Conservation (phyloP, 2,113 vertebrate genomes). For the crab-eating macaque (Macaca fascicularis) region DNA sequence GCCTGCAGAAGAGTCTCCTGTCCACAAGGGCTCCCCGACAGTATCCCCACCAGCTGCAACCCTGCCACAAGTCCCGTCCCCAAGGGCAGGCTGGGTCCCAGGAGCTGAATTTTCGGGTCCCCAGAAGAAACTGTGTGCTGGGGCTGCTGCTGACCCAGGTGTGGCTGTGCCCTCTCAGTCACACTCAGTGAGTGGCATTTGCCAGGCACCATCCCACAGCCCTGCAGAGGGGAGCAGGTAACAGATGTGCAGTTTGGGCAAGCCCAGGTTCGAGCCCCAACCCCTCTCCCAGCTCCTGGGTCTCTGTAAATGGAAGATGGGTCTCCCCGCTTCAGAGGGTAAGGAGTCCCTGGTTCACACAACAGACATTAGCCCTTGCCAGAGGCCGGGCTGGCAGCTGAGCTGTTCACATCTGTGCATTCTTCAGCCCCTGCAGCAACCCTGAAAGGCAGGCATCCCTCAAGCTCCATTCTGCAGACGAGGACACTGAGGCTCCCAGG, state of each 20-base stretch:
- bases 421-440: rapidly evolving
- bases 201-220: too few species aligned
- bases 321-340: not conserved
- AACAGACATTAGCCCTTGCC: not conserved
- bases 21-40: not conserved
- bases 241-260: rapidly evolving
- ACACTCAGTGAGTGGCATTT: not conserved
- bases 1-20: not conserved
- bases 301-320: rapidly evolving
- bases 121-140: too few species aligned
- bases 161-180: rapidly evolving
- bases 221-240: not conserved
- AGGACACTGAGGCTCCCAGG: not conserved
- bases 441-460: not conserved
- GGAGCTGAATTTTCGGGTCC: not conserved
- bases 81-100: not conserved
- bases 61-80: not conserved
- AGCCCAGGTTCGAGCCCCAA: not conserved
- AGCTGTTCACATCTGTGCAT: not conserved
- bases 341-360: rapidly evolving
- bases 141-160: not conserved
- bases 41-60: too few species aligned
- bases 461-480: not conserved
- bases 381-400: not conserved
- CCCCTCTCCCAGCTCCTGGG: not conserved